phyloP scores from a whole-genome alignment of 2,113 vertebrate species.

The Pyrgilauda ruficollis region DNA sequence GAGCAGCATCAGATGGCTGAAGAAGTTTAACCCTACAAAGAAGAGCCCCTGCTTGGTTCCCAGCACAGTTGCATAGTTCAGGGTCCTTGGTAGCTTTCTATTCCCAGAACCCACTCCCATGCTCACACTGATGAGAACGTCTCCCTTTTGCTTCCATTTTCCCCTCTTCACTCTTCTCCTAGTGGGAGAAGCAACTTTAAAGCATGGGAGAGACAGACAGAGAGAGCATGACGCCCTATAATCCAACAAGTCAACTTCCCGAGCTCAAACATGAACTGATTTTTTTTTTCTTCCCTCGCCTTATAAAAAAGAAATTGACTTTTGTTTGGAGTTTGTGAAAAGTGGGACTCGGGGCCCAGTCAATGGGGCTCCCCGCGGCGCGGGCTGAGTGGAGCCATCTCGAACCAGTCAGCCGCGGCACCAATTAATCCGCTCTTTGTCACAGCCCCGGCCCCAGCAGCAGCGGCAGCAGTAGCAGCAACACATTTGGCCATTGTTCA shows the following conservation, averaged over 20 bases:
- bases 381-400: conserved; percentile 98
- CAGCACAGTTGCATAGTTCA: not conserved
- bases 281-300: conserved; percentile 73
- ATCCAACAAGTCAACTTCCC: conserved; percentile 90
- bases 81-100: not conserved
- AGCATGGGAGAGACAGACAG: conserved; percentile 68
- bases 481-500: conserved; percentile 98
- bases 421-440: conserved; percentile 99
- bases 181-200: conserved; percentile 66
- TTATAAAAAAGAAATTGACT: conserved; percentile 99
- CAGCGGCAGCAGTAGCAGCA: conserved; percentile 90
- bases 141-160: conserved; percentile 29
- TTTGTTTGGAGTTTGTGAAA: conserved; percentile 99
- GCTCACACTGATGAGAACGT: not conserved
- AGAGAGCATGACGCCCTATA: conserved; percentile 71
- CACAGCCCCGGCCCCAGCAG: conserved; percentile 88
- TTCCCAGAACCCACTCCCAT: not conserved
- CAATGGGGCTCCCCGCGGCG: conserved; percentile 98
- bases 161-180: conserved; percentile 17
- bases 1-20: not conserved
- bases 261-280: conserved; percentile 88
- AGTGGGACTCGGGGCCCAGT: conserved; percentile 99
- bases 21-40: not conserved
- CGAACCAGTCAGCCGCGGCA: conserved; percentile 99
- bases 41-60: not conserved